A percentile compares a stretch with the other conserved stretches of the same genome.
Evolutionary conservation across 1,140 invertebrate species (phyloP).

Genomic region (Bombus pascuorum): DNA sequence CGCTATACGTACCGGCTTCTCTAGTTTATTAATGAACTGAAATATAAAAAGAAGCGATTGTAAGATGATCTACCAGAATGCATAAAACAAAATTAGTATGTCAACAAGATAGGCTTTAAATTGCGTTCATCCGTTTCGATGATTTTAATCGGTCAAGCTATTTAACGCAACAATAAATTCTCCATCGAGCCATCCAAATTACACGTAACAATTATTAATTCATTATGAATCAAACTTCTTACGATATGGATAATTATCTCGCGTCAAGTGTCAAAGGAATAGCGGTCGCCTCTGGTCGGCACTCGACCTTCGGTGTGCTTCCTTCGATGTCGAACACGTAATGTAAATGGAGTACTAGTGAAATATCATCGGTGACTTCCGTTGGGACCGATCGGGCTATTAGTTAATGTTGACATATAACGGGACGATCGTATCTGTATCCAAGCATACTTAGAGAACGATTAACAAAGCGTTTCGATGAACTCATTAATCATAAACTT

Average conservation of each 20-base stretch:
- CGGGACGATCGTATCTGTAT: not conserved
- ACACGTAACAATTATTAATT: not conserved
- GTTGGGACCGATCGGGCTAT: not conserved
- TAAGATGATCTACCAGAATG: too few relatives aligned
- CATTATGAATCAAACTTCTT: not conserved
- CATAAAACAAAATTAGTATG: not conserved
- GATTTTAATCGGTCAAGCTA: too few relatives aligned
- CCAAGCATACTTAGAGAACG: constrained; percentile 6
- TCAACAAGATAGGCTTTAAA: not conserved
- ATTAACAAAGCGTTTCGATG: constrained; percentile 13
- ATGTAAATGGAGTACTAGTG: constrained; percentile 15
- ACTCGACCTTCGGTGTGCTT: not conserved
- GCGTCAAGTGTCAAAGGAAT: constrained; percentile 8
- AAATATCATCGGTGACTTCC: constrained; percentile 24
- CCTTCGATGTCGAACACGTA: not conserved
- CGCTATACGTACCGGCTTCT: not conserved
- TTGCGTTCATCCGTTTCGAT: not conserved
- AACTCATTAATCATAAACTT: constrained; percentile 14
- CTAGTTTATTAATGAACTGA: not conserved
- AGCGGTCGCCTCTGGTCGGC: not conserved
- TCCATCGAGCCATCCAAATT: too few relatives aligned
- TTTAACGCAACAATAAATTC: not conserved
- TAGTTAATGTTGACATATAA: constrained; percentile 23
- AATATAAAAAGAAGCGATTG: not conserved
- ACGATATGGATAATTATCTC: not conserved